Conservation (phyloP, 1,140 invertebrate genomes). For the Hyles vespertilio region DNA sequence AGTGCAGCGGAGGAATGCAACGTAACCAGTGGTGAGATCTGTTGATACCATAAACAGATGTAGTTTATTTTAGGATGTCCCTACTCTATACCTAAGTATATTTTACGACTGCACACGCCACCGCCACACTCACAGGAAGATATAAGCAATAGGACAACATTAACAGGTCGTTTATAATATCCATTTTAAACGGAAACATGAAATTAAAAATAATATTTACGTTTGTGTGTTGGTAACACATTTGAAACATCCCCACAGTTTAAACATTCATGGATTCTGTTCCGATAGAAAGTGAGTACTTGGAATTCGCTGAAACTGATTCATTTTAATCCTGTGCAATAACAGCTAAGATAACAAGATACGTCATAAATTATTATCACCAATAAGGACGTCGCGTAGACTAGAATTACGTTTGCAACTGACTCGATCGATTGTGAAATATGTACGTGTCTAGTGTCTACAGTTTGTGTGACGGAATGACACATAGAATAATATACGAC, state of each 20-base stretch:
- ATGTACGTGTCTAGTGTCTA: too few species aligned
- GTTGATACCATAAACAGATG: constrained; percentile 51
- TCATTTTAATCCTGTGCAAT: too few species aligned
- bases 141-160: constrained; percentile 60
- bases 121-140: constrained; percentile 47
- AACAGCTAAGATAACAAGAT: too few species aligned
- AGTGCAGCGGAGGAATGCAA: constrained; percentile 14
- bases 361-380: too few species aligned
- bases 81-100: constrained; percentile 37
- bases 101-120: constrained; percentile 35
- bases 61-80: constrained; percentile 50
- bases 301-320: too few species aligned
- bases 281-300: too few species aligned
- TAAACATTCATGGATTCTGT: too few species aligned
- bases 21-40: constrained; percentile 14
- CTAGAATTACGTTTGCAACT: too few species aligned
- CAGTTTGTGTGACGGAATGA: too few species aligned
- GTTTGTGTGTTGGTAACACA: constrained; percentile 25
- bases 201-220: constrained; percentile 33
- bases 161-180: constrained; percentile 53
- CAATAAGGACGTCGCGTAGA: too few species aligned
- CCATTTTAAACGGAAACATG: constrained; percentile 45
- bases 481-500: too few species aligned
- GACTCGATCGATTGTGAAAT: too few species aligned
- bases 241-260: constrained; percentile 12